Percentiles rank a stretch among this genome's conserved stretches.
phyloP scores from a whole-genome alignment of 2,797 vertebrate species.

The Dallia pectoralis region DNA sequence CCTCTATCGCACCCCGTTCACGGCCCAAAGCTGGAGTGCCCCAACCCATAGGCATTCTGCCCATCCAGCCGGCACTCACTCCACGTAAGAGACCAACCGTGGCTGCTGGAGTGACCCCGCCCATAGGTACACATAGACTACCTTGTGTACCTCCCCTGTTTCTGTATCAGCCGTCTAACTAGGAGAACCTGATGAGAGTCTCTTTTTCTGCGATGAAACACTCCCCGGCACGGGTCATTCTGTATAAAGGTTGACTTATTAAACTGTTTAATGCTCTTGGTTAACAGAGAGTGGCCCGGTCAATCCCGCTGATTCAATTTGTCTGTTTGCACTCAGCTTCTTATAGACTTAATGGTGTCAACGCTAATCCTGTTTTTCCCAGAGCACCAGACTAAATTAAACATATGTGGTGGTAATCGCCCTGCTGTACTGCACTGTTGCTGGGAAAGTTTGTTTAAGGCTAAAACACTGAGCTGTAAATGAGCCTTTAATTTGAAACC shows the following conservation, averaged over 20 bases:
- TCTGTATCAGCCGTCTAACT: neutral
- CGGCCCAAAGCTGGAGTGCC: conserved; percentile 95
- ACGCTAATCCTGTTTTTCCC: neutral
- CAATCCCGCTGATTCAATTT: conserved; percentile 32
- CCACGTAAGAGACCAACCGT: conserved; percentile 89
- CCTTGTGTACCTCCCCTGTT: conserved; percentile 9
- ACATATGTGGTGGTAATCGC: too few relatives aligned
- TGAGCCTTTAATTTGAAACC: too few relatives aligned
- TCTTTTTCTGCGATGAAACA: neutral
- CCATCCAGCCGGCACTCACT: conserved; percentile 93
- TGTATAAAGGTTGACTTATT: conserved; percentile 21
- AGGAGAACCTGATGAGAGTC: neutral
- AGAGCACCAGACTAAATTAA: too few relatives aligned
- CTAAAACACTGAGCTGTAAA: too few relatives aligned
- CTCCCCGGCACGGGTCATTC: conserved; percentile 1
- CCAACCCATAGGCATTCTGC: conserved; percentile 92
- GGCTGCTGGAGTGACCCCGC: conserved; percentile 69
- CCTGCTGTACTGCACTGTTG: too few relatives aligned
- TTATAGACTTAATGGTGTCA: conserved; percentile 37
- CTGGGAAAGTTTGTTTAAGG: too few relatives aligned
- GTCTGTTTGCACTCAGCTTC: conserved; percentile 19
- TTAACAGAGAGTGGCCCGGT: conserved; percentile 10
- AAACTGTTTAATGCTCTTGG: conserved; percentile 28
- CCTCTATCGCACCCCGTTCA: conserved; percentile 96
- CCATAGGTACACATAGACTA: conserved; percentile 70